Conservation (phyloP, 2,113 vertebrate genomes). For the Hemicordylus capensis region DNA sequence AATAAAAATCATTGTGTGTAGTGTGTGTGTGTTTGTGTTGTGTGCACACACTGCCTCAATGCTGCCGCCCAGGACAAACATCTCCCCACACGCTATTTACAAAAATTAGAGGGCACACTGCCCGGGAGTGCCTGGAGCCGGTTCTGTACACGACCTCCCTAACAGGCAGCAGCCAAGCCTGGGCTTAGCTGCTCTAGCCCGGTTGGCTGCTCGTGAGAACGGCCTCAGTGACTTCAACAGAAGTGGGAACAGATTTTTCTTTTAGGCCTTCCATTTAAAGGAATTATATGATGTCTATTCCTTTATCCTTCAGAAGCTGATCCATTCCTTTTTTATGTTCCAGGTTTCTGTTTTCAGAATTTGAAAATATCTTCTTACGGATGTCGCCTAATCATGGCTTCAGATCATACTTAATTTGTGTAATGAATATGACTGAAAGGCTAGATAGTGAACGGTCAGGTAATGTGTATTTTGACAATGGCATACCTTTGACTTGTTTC, state of each 20-base stretch:
- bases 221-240: neutral
- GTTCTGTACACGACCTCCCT: too few relatives aligned
- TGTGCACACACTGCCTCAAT: too few relatives aligned
- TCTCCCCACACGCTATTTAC: too few relatives aligned
- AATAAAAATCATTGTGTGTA: too few relatives aligned
- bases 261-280: slow-evolving; percentile 9
- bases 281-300: neutral
- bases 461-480: slow-evolving; percentile 58
- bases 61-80: too few relatives aligned
- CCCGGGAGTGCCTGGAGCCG: too few relatives aligned
- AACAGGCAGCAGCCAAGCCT: too few relatives aligned
- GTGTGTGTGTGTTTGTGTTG: too few relatives aligned
- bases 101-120: too few relatives aligned
- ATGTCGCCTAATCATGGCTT: slow-evolving; percentile 67
- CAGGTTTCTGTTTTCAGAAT: slow-evolving; percentile 77
- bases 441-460: slow-evolving; percentile 69
- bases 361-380: slow-evolving; percentile 72
- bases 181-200: too few relatives aligned
- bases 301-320: slow-evolving; percentile 32
- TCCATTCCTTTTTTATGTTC: slow-evolving; percentile 52
- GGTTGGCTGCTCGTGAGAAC: too few relatives aligned
- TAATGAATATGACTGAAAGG: slow-evolving; percentile 66
- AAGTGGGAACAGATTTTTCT: neutral
- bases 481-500: slow-evolving; percentile 13
- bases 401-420: slow-evolving; percentile 72